phyloP scores from a whole-genome alignment of 1,140 invertebrate species.

The Drosophila setifemur region DNA sequence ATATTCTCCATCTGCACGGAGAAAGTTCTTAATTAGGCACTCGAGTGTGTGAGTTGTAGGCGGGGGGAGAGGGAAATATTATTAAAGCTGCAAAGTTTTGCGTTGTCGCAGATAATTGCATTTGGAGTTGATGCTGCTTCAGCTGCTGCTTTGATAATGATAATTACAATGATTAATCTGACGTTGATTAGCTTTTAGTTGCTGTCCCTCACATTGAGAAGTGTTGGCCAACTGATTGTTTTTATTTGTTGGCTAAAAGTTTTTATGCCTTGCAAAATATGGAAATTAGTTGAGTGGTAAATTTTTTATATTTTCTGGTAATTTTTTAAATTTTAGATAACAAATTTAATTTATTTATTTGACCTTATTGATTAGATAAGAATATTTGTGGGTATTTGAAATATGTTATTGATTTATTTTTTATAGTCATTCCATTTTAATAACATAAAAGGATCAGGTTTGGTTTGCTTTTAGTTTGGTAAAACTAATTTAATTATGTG shows the following conservation, averaged over 20 bases:
- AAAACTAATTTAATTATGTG: too few relatives aligned
- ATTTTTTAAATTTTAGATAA: too few relatives aligned
- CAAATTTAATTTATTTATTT: too few relatives aligned
- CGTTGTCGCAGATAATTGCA: conserved; percentile 59
- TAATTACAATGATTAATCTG: conserved; percentile 46
- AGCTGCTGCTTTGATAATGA: conserved; percentile 28
- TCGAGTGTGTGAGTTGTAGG: conserved; percentile 22
- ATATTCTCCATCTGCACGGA: neutral
- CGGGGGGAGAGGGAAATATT: conserved; percentile 3
- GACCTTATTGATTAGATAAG: too few relatives aligned
- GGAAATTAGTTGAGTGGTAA: neutral
- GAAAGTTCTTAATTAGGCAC: conserved; percentile 73
- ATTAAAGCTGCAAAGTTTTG: conserved; percentile 48
- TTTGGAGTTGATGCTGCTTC: conserved; percentile 45
- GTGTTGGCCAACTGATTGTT: conserved; percentile 12
- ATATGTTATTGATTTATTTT: too few relatives aligned
- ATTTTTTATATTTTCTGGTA: too few relatives aligned
- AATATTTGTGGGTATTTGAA: too few relatives aligned
- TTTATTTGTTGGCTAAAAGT: conserved; percentile 34
- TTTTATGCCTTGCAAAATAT: neutral
- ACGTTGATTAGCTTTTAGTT: conserved; percentile 52
- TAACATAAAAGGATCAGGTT: too few relatives aligned
- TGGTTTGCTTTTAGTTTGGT: too few relatives aligned
- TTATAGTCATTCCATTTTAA: too few relatives aligned
- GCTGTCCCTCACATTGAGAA: conserved; percentile 3